Evolutionary conservation across 2,888 invertebrate genomes (phyloP).

Genomic region (Lasioglossum lativentre): DNA sequence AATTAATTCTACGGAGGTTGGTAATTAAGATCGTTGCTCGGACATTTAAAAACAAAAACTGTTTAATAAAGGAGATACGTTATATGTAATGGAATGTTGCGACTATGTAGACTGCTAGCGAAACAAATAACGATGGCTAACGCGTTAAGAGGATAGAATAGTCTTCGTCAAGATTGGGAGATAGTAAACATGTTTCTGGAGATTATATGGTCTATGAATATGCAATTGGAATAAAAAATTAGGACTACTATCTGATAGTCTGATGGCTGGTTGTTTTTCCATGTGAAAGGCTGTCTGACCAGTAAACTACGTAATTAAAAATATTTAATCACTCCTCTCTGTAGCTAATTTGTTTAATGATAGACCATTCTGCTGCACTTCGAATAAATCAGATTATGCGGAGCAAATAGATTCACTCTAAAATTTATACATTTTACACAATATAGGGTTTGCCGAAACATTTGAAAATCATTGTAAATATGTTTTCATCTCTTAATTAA

Average conservation of each 20-base stretch:
- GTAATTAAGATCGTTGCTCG: not conserved
- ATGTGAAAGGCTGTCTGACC: not conserved
- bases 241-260: not conserved
- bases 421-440: not conserved
- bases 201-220: slow-evolving; percentile 2
- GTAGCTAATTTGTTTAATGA: not conserved
- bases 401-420: not conserved
- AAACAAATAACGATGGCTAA: slow-evolving; percentile 1
- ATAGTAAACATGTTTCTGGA: not conserved
- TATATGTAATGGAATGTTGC: not conserved
- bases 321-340: not conserved
- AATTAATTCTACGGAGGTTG: not conserved
- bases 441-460: not conserved
- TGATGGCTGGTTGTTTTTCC: not conserved
- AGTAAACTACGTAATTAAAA: not conserved
- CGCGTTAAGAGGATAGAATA: not conserved
- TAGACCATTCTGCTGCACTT: not conserved
- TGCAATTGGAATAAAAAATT: not conserved
- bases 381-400: not conserved
- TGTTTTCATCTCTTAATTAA: too few relatives aligned
- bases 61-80: not conserved
- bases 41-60: not conserved
- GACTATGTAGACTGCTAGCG: not conserved
- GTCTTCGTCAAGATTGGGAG: not conserved
- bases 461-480: too few relatives aligned